Conservation (phyloP, 2,888 invertebrate genomes). For the Aporophyla lueneburgensis region DNA sequence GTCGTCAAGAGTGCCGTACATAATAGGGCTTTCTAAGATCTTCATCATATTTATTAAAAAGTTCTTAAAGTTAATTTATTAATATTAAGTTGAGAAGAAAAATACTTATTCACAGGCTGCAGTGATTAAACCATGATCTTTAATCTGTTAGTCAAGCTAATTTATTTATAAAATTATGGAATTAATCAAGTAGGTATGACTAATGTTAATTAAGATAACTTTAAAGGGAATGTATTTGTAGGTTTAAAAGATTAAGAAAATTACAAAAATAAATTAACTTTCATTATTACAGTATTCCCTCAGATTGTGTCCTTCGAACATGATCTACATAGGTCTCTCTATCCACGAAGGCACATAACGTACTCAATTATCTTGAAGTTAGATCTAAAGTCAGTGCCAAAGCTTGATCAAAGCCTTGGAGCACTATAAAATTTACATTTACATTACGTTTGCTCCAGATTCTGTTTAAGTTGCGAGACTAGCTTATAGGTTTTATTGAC, state of each 20-base stretch:
- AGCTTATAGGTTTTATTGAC: constrained; percentile 77
- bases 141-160: background rate
- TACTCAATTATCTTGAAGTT: constrained; percentile 70
- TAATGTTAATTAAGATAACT: background rate
- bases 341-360: constrained; percentile 37
- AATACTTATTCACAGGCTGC: background rate
- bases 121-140: background rate
- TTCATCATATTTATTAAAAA: background rate
- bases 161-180: background rate
- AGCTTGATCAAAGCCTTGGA: constrained; percentile 75
- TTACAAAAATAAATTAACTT: background rate
- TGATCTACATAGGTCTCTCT: constrained; percentile 53
- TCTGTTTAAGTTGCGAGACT: constrained; percentile 79
- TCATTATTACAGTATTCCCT: constrained; percentile 35
- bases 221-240: background rate
- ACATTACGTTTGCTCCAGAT: constrained; percentile 84
- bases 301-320: constrained; percentile 60
- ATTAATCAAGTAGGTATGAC: constrained; percentile 3
- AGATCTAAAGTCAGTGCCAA: constrained; percentile 76
- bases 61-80: background rate
- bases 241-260: background rate
- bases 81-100: background rate
- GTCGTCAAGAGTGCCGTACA: background rate
- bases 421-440: constrained; percentile 82
- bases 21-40: background rate